Evolutionary conservation across 53 echinoderm and acorn worm genomes (phyloP), one percentile per base, ranked within the genome.

Genomic region (Arbacia lixula): DNA sequence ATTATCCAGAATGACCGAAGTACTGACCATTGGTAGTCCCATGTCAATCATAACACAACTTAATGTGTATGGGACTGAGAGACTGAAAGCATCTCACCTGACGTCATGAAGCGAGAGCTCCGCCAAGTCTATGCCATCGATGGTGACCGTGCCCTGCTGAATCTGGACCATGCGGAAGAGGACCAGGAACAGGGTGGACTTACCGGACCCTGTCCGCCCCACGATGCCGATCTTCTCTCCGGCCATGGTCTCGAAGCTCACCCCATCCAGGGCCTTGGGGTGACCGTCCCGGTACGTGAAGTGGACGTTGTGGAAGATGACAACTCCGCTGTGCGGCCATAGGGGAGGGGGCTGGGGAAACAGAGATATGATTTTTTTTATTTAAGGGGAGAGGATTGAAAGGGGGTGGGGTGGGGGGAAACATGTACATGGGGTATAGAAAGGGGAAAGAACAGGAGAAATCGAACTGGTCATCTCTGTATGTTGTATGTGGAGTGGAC

Each of bases 171-270:
- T 99, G 29, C 99, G 83, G 60, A 99, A 99, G 5, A 99, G 87
- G 14, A 83, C 91, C 85, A 90, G 91, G 37, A 94, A 84, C 52
- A 99, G 67, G 19, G 92, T 93, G 19, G 99, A 99, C 83, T 99
- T 99, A 17, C 99, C 99, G n/a, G 99, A 92, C 1, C 99, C 94
- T 17, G 99, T 99, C 87, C 99, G 79, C 22, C 99, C 99, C 52
- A 99, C 95, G 53, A 99, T 95, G 31, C 99, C 99, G 36, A 99
- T 78, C 88, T 99, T 99, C 78, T 99, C 99, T 14, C 91, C 92
- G 25, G 94, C 84, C 58, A 36, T 77, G 12, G 92, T 85, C 31
- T 87, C 88, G 61, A 99, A 94, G 34, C 86, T 86, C 42, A 99
- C 93, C 19, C 88, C 88, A 87, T 92, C 87, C 60, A 99, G 72